Evolutionary conservation across 2,113 vertebrate genomes (phyloP).

Genomic region (Drymodes brunneopygia): DNA sequence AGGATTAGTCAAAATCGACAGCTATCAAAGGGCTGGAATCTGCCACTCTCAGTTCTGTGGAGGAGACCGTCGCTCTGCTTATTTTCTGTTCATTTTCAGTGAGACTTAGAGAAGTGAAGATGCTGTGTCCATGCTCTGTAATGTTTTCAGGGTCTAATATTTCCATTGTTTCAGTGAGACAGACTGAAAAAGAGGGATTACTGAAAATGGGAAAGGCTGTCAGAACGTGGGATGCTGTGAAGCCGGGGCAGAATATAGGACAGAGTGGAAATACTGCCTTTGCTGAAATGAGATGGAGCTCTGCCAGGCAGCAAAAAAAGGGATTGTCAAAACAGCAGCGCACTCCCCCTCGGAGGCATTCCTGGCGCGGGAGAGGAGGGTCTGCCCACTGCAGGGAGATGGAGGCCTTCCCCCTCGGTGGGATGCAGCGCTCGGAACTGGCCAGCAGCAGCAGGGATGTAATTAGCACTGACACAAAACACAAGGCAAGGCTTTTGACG

Average conservation of each 20-base stretch:
- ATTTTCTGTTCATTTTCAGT: not conserved
- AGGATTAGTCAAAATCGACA: slow-evolving; percentile 53
- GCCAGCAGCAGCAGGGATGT: not conserved
- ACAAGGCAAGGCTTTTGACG: not conserved
- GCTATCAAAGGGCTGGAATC: slow-evolving; percentile 18
- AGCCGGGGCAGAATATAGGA: not conserved
- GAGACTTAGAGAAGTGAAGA: not conserved
- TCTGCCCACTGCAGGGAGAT: not conserved
- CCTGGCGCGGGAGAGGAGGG: not conserved
- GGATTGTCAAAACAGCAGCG: not conserved
- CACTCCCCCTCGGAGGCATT: not conserved
- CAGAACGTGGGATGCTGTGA: not conserved
- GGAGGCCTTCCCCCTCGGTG: not conserved
- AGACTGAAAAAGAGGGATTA: not conserved
- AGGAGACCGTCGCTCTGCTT: not conserved
- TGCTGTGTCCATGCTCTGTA: not conserved
- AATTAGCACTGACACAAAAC: not conserved
- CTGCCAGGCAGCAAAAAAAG: slow-evolving; percentile 3
- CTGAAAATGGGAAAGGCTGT: not conserved
- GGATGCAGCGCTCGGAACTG: not conserved
- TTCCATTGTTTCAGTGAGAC: not conserved
- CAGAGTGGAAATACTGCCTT: not conserved
- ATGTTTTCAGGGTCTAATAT: not conserved
- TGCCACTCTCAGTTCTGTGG: not conserved
- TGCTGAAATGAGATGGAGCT: slow-evolving; percentile 29